Percentiles rank a stretch among this genome's conserved stretches.
These are phyloP conservation scores for Parauchenoglanis punctatus DNA, from an alignment of 2,797 vertebrate species.

Conservation along the genomic window DNA sequence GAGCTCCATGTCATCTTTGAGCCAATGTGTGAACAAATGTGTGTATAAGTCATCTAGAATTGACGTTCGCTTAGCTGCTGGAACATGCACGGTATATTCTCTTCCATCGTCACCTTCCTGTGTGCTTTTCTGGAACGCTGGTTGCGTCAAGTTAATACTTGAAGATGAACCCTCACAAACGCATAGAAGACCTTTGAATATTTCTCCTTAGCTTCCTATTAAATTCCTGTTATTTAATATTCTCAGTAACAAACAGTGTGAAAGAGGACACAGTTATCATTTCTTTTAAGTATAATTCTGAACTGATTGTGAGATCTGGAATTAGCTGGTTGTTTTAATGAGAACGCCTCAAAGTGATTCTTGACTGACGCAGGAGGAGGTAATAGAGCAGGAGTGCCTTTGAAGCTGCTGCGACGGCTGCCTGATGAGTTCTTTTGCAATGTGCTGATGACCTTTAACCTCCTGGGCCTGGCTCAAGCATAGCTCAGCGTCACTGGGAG, in stretches of 20 bases:
- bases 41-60: conserved; percentile 20
- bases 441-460: conserved; percentile 66
- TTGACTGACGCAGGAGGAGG: conserved; percentile 51
- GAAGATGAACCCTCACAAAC: neutral
- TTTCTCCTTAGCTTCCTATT: neutral
- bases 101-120: conserved; percentile 45
- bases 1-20: neutral
- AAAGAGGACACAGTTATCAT: neutral
- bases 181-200: neutral
- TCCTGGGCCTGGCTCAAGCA: conserved; percentile 49
- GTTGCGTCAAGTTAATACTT: conserved; percentile 14
- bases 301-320: conserved; percentile 39
- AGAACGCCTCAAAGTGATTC: conserved; percentile 67
- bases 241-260: neutral
- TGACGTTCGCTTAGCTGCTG: conserved; percentile 22
- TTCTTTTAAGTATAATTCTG: neutral
- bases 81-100: conserved; percentile 32
- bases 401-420: conserved; percentile 49
- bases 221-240: neutral
- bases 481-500: conserved; percentile 66
- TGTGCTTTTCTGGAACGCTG: conserved; percentile 20
- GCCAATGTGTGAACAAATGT: conserved; percentile 13
- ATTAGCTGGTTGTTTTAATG: conserved; percentile 71
- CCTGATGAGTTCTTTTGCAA: conserved; percentile 43
- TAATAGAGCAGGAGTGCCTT: conserved; percentile 51